Percentiles rank a stretch among this genome's conserved stretches.
These are phyloP conservation scores for Toxotes chatareus DNA, from an alignment of 2,113 vertebrate species.

Conservation along the genomic window DNA sequence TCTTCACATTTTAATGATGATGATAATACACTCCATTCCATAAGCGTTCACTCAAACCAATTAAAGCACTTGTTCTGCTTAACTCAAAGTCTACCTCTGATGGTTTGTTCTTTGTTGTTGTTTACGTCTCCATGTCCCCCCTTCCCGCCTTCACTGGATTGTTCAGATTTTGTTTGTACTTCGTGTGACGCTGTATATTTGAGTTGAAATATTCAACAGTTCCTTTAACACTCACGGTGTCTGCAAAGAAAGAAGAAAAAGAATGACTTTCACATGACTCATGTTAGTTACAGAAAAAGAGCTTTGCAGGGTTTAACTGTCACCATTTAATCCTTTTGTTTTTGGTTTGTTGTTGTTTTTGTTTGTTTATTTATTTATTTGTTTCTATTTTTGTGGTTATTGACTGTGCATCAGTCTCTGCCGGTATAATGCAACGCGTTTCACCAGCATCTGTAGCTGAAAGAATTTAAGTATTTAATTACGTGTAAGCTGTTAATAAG, in stretches of 20 bases:
- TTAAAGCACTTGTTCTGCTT: constrained; percentile 87
- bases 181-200: neutral
- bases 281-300: no score
- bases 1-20: constrained; percentile 73
- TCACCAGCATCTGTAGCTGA: neutral
- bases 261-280: no score
- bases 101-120: neutral
- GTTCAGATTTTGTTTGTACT: neutral
- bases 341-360: no score
- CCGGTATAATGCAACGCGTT: neutral
- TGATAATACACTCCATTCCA: constrained; percentile 82
- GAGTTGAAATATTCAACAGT: neutral
- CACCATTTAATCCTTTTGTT: neutral
- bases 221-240: neutral
- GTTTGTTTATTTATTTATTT: neutral
- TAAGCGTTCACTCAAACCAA: constrained; percentile 84
- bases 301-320: neutral
- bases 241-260: neutral
- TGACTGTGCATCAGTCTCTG: neutral
- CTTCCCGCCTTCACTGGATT: neutral
- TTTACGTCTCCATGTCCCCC: neutral
- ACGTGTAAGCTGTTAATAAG: neutral
- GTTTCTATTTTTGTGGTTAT: neutral
- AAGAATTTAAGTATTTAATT: neutral
- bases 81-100: constrained; percentile 36